These are phyloP conservation scores for Meiosimyza decipiens DNA, from an alignment of 2,888 invertebrate species.

Conservation along the genomic window DNA sequence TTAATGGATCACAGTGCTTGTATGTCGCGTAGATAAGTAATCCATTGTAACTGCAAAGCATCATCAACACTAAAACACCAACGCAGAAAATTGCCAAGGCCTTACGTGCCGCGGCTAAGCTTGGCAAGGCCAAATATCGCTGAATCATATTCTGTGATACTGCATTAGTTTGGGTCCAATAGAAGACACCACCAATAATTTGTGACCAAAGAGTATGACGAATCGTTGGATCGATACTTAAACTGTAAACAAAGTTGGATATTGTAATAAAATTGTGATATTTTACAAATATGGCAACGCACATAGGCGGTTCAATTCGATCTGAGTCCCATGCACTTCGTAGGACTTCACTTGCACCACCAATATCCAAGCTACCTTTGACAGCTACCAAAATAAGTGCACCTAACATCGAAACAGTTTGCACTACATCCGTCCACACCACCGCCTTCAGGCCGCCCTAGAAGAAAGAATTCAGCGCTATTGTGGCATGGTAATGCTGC, in stretches of 20 bases:
- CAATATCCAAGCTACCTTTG: constrained; percentile 80
- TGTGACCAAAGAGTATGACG: constrained; percentile 87
- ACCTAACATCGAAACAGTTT: constrained; percentile 81
- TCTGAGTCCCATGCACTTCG: constrained; percentile 76
- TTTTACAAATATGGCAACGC: constrained; percentile 53
- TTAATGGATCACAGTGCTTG: constrained; percentile 74
- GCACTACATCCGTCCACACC: constrained; percentile 82
- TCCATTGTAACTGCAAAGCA: constrained; percentile 72
- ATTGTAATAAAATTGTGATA: background rate
- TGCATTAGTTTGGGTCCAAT: constrained; percentile 82
- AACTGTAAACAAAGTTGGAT: constrained; percentile 69
- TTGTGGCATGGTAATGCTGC: too few relatives aligned
- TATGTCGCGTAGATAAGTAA: constrained; percentile 74
- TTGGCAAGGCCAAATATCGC: constrained; percentile 81
- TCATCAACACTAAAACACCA: constrained; percentile 69
- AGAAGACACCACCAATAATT: constrained; percentile 80
- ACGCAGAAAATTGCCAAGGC: constrained; percentile 71
- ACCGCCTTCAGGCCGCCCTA: constrained; percentile 85
- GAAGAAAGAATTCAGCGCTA: constrained; percentile 12
- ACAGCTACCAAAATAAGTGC: constrained; percentile 79
- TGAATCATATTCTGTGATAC: constrained; percentile 92
- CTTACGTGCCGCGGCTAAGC: constrained; percentile 71
- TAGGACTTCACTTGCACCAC: constrained; percentile 75
- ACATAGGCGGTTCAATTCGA: constrained; percentile 79
- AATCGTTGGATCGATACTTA: constrained; percentile 80